A percentile compares a stretch with the other conserved stretches of the same genome.
Conservation (phyloP, 2,888 invertebrate species). For the Coremacera marginata region DNA sequence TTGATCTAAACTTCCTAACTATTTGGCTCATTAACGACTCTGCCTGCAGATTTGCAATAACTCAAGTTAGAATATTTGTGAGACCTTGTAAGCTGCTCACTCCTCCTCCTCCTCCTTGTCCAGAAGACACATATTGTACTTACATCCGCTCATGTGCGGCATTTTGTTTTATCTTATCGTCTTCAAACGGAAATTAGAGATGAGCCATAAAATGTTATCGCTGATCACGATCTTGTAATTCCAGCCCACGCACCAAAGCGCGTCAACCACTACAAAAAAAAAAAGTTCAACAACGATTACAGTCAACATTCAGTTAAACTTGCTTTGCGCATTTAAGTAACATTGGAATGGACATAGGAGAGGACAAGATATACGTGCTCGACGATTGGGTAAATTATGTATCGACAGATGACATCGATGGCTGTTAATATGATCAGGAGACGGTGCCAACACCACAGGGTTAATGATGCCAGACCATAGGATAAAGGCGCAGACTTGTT, state of each 20-base stretch:
- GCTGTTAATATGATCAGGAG: constrained; percentile 47
- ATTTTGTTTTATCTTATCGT: constrained; percentile 51
- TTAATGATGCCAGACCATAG: background rate
- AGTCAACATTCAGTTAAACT: background rate
- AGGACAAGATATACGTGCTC: constrained; percentile 32
- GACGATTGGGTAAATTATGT: constrained; percentile 29
- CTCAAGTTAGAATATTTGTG: too few relatives aligned
- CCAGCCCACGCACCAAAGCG: constrained; percentile 65
- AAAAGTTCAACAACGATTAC: constrained; percentile 5
- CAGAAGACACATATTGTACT: background rate
- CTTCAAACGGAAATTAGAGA: constrained; percentile 40
- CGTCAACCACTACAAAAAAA: constrained; percentile 15
- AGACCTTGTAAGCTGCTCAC: too few relatives aligned
- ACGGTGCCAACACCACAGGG: background rate
- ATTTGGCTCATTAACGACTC: too few relatives aligned
- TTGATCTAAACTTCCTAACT: too few relatives aligned
- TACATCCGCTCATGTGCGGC: constrained; percentile 48
- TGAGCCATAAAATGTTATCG: constrained; percentile 58
- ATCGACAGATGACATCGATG: constrained; percentile 41
- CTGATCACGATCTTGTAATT: constrained; percentile 70
- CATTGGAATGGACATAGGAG: constrained; percentile 31
- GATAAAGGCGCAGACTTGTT: background rate
- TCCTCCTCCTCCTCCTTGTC: background rate
- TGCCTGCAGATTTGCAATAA: too few relatives aligned
- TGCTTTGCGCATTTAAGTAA: constrained; percentile 23